A percentile compares a stretch with the other conserved stretches of the same genome.
Evolutionary conservation across 2,113 vertebrate species (phyloP).

Genomic region (Callopanchax toddi): DNA sequence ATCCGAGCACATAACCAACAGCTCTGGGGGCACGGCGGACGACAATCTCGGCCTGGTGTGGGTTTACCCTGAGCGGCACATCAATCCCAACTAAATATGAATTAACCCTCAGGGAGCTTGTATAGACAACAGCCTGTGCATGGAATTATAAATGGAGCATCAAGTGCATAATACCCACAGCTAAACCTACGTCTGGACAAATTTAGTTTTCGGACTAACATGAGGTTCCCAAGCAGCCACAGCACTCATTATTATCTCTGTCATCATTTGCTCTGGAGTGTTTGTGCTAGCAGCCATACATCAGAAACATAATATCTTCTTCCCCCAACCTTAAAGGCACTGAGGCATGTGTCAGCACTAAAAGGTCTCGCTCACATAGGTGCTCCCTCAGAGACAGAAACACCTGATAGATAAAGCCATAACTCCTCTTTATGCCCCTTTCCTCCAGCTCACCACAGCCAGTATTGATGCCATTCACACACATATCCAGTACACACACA

Average conservation of each 20-base stretch:
- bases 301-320: conserved; percentile 57
- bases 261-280: conserved; percentile 50
- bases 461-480: conserved; percentile 30
- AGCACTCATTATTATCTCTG: conserved; percentile 50
- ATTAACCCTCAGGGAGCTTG: conserved; percentile 52
- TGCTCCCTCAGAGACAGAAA: conserved; percentile 52
- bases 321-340: conserved; percentile 48
- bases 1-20: conserved; percentile 66
- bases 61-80: conserved; percentile 51
- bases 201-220: conserved; percentile 21
- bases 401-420: conserved; percentile 50
- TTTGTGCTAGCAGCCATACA: conserved; percentile 56
- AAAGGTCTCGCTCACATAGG: conserved; percentile 59
- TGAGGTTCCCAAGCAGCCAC: conserved; percentile 19
- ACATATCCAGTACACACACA: conserved; percentile 2
- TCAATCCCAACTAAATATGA: conserved; percentile 77
- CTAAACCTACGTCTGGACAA: conserved; percentile 18
- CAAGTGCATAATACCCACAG: conserved; percentile 26
- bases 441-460: conserved; percentile 31
- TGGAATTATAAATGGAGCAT: conserved; percentile 37
- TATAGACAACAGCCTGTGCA: conserved; percentile 31
- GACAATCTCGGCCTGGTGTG: conserved; percentile 37
- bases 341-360: conserved; percentile 69
- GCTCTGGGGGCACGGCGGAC: conserved; percentile 40
- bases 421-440: conserved; percentile 64